phyloP scores from a whole-genome alignment of 2,113 vertebrate genomes.

The Pseudolaguvia tuberculata region DNA sequence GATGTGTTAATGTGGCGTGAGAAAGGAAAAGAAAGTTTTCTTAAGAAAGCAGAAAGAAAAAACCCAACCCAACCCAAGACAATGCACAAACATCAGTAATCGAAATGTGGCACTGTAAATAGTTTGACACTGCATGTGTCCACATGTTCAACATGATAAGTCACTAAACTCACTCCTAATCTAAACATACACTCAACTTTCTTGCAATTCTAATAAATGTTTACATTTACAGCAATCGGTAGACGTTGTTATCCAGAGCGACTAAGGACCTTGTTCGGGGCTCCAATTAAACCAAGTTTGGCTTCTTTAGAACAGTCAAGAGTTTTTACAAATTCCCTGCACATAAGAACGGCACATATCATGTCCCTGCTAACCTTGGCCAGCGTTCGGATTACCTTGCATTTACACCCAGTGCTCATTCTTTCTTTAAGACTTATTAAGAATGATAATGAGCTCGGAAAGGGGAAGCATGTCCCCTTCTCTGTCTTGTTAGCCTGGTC shows the following conservation, averaged over 20 bases:
- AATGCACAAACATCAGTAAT: conserved; percentile 9
- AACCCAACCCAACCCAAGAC: background rate
- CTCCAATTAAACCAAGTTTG: background rate
- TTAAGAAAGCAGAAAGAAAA: background rate
- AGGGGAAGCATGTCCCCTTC: conserved; percentile 85
- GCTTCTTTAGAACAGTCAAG: background rate
- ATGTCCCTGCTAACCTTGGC: conserved; percentile 97
- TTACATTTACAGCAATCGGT: too few relatives aligned
- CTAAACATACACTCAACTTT: conserved; percentile 46
- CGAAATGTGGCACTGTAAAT: conserved; percentile 19
- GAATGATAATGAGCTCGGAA: conserved; percentile 99
- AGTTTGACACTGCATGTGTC: conserved; percentile 17
- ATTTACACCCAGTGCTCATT: conserved; percentile 96
- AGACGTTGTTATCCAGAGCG: too few relatives aligned
- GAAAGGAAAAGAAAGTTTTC: conserved; percentile 33
- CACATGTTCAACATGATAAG: conserved; percentile 32
- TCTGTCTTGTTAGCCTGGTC: conserved; percentile 66
- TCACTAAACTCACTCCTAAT: conserved; percentile 40
- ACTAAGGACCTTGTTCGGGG: too few relatives aligned
- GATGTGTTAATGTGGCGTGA: conserved; percentile 3
- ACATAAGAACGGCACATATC: conserved; percentile 71
- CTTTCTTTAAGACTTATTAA: conserved; percentile 99
- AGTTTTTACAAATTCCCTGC: conserved; percentile 38
- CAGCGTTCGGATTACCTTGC: conserved; percentile 97
- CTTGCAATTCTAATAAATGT: conserved; percentile 44